A percentile compares a stretch with the other conserved stretches of the same genome.
These are phyloP conservation scores for Cepaea hortensis DNA, from an alignment of 2,888 invertebrate species.

Conservation along the genomic window DNA sequence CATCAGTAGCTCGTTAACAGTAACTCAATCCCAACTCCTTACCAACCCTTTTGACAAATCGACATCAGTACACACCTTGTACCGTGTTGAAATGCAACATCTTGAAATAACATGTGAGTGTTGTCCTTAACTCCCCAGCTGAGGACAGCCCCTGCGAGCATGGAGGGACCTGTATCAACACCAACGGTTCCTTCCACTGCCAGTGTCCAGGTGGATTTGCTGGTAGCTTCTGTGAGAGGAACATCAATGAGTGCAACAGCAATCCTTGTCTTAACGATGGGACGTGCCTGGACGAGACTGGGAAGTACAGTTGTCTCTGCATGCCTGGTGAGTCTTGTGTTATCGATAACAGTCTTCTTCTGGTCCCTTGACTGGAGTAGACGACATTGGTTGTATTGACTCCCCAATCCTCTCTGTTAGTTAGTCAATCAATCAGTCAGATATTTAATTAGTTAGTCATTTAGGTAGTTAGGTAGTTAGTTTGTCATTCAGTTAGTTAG, in stretches of 20 bases:
- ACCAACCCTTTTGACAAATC: too few species aligned
- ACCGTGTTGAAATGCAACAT: too few species aligned
- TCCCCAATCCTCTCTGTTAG: not conserved
- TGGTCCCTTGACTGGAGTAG: too few species aligned
- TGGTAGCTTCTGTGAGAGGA: slow-evolving; percentile 69
- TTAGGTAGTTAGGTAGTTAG: too few species aligned
- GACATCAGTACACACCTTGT: too few species aligned
- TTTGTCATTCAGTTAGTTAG: too few species aligned
- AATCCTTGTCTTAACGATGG: slow-evolving; percentile 97
- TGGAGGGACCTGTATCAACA: slow-evolving; percentile 86
- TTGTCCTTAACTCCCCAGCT: not conserved
- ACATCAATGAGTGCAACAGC: slow-evolving; percentile 78
- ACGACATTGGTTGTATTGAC: not conserved
- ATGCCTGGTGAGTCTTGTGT: not conserved
- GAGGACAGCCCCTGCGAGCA: slow-evolving; percentile 81
- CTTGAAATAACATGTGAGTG: too few species aligned
- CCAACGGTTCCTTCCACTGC: slow-evolving; percentile 79
- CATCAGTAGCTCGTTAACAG: too few species aligned
- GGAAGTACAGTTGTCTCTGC: slow-evolving; percentile 63
- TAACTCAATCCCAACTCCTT: too few species aligned
- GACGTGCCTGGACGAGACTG: slow-evolving; percentile 92
- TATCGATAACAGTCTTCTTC: not conserved
- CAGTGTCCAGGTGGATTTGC: slow-evolving; percentile 67
- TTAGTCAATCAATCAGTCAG: too few species aligned
- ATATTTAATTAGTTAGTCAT: too few species aligned